Evolutionary conservation across 2,113 vertebrate species (phyloP).

Genomic region (Acinonyx jubatus): DNA sequence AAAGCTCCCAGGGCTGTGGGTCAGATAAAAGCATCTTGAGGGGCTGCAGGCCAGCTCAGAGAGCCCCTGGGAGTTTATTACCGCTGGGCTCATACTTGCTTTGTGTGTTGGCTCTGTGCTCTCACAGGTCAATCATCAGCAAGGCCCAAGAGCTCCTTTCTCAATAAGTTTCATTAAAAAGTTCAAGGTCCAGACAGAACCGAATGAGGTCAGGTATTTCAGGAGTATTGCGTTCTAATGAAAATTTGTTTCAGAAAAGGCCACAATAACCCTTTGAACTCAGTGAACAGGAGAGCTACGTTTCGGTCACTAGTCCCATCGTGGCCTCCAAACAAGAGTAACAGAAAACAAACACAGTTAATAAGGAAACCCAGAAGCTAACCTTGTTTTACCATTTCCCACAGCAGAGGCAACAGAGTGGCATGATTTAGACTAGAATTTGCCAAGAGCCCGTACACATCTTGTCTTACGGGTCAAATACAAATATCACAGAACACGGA

Average conservation of each 20-base stretch:
- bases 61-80: neutral
- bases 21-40: neutral
- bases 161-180: neutral
- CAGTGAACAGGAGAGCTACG: constrained; percentile 57
- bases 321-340: neutral
- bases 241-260: constrained; percentile 66
- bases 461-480: constrained; percentile 43
- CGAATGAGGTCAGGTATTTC: neutral
- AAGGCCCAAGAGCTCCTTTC: neutral
- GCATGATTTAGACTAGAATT: constrained; percentile 65
- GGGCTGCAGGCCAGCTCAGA: neutral
- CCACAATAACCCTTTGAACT: neutral
- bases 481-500: neutral
- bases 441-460: constrained; percentile 5
- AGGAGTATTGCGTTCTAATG: constrained; percentile 57
- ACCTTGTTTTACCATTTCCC: constrained; percentile 53
- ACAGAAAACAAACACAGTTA: constrained; percentile 44
- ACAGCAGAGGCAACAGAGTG: constrained; percentile 58
- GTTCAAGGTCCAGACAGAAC: neutral
- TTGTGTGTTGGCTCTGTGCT: neutral
- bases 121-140: neutral
- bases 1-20: neutral
- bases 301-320: constrained; percentile 65
- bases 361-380: constrained; percentile 56
- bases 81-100: neutral